Evolutionary conservation across 2,797 vertebrate genomes (phyloP).

Genomic region (Enteromius argenteus): DNA sequence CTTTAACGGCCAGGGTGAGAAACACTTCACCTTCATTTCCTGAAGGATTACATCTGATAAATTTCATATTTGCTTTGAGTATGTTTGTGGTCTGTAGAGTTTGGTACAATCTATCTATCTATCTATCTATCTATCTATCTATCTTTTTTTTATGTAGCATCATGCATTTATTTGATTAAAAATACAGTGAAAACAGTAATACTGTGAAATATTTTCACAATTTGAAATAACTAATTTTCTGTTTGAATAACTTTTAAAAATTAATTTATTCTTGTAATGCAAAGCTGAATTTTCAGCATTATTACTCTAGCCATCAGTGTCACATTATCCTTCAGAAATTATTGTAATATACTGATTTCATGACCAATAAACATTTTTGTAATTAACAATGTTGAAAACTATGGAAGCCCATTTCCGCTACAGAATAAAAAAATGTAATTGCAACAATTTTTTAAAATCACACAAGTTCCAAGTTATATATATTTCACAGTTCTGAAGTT

Average conservation of each 20-base stretch:
- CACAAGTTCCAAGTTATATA: background rate
- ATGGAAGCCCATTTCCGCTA: background rate
- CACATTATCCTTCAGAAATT: background rate
- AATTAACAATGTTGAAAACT: background rate
- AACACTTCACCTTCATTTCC: background rate
- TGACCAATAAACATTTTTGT: background rate
- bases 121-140: no score
- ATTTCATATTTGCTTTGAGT: background rate
- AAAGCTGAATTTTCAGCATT: background rate
- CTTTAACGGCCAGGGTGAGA: background rate
- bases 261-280: background rate
- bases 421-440: background rate
- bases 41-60: background rate
- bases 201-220: background rate
- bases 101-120: background rate
- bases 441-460: no score
- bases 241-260: background rate
- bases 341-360: background rate
- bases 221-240: background rate
- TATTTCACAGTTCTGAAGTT: background rate
- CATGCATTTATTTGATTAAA: background rate
- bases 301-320: background rate
- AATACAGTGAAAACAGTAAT: background rate
- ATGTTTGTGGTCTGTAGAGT: background rate
- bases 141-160: background rate